Evolutionary conservation across 2,113 vertebrate genomes (phyloP), one percentile per base, ranked within the genome.

Genomic region (Rhinichthys klamathensis): DNA sequence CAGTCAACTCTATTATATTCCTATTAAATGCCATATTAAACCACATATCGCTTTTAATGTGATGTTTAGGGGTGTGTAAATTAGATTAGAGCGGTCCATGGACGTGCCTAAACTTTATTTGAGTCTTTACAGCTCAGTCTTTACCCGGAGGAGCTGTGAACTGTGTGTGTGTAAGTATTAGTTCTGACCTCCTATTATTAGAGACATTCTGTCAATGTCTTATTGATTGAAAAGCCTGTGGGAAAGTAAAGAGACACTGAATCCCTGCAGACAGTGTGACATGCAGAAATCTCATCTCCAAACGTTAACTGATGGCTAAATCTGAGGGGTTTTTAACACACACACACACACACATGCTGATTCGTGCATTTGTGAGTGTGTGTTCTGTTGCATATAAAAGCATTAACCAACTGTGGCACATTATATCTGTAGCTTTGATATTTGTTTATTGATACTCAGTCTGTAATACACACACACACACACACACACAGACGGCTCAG

Each of bases 181-280:
- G 38, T 65, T 80, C 49, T 84, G 73, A 83, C 56, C 73, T 83
- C 69, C 86, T 87, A 86, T 89, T 85, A 84, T 89, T 90, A 85
- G 85, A 67, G 35, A 38, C 65, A 46, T 56, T 89, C 88, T 84
- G 87, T 88, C 86, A 63, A 88, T 86, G 78, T 79, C 84, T 82
- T 88, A 86, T 88, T 88, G 90, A 90, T 89, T 82, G 76, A 27
- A 61, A 84, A 69, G 38, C 21, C 83, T 88, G 69, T 61, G 73
- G 85, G 79, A 80, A 69, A 90, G 75, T 80, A 30, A 67, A 86
- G 77, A 85, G 89, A 82, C 85, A 79, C 25, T 65, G 58, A 30
- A 83, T 85, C 80, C 69, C 70, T 70, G 3, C 77, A 82, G 76
- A 84, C 63, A 54, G 49, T 80, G 49, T 69, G 44, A 87, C 86